phyloP scores from a whole-genome alignment of 2,888 invertebrate species.

The Heliconius hortense region DNA sequence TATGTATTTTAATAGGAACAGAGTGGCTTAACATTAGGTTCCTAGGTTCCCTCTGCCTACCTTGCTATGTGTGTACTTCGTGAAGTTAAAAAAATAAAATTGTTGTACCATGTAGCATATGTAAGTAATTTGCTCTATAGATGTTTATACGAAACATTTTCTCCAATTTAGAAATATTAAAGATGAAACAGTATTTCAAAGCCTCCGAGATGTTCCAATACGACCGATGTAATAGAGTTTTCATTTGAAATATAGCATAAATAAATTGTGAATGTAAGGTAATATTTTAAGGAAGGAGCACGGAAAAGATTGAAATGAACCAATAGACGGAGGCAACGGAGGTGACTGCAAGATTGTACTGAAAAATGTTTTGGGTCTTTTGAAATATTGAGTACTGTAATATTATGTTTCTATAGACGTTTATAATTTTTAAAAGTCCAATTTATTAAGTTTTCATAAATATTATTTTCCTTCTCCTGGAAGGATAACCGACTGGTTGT shows the following conservation, averaged over 20 bases:
- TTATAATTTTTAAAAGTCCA: neutral
- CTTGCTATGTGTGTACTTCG: too few relatives aligned
- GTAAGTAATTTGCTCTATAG: neutral
- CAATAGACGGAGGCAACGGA: slow-evolving; percentile 23
- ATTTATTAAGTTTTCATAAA: neutral
- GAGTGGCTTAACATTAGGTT: too few relatives aligned
- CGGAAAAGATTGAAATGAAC: slow-evolving; percentile 37
- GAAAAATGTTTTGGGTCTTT: slow-evolving; percentile 24
- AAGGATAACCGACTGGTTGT: too few relatives aligned
- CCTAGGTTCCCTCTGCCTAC: too few relatives aligned
- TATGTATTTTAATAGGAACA: too few relatives aligned
- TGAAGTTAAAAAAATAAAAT: too few relatives aligned
- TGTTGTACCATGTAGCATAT: neutral
- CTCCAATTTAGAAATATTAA: slow-evolving; percentile 18
- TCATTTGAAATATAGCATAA: slow-evolving; percentile 32
- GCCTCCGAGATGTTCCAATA: slow-evolving; percentile 20
- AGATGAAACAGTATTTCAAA: slow-evolving; percentile 23
- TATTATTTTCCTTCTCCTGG: neutral
- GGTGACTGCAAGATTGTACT: slow-evolving; percentile 19
- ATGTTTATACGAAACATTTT: neutral
- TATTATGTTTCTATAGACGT: neutral
- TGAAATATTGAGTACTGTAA: neutral
- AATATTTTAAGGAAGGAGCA: slow-evolving; percentile 27
- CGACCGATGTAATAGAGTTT: slow-evolving; percentile 28
- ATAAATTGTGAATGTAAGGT: slow-evolving; percentile 29